Percentiles rank a stretch among this genome's conserved stretches.
Evolutionary conservation across 1,140 invertebrate genomes (phyloP).

Genomic region (Alviniconcha marisindica): DNA sequence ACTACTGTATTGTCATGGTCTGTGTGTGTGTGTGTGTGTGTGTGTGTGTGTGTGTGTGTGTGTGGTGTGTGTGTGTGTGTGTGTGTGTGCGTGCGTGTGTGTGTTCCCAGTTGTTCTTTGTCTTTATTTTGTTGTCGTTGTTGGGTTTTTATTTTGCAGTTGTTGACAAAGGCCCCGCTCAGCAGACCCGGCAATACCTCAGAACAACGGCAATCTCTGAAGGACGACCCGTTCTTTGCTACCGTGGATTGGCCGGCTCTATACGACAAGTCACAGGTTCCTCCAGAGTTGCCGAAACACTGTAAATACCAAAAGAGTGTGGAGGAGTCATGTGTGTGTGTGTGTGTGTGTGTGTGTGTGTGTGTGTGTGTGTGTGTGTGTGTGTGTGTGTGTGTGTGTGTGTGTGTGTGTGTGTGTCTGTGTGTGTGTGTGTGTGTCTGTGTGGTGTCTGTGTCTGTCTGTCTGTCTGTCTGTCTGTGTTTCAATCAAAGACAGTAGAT

Average conservation of each 20-base stretch:
- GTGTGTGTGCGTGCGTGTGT: neutral
- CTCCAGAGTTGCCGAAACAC: slow-evolving; percentile 5
- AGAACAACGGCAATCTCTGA: neutral
- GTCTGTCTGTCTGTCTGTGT: no score
- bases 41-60: neutral
- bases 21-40: neutral
- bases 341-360: no score
- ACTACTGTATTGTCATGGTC: no score
- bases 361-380: no score
- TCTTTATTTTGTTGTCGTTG: neutral
- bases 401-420: no score
- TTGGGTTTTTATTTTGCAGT: neutral
- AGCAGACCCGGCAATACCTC: neutral
- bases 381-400: no score
- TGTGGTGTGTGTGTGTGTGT: neutral
- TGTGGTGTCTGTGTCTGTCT: no score
- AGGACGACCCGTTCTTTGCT: slow-evolving; percentile 23
- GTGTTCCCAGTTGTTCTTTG: neutral
- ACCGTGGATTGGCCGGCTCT: slow-evolving; percentile 6
- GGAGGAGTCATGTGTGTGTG: no score
- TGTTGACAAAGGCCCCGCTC: neutral
- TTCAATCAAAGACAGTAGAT: no score
- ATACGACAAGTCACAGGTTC: neutral
- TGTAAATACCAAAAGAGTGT: no score
- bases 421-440: no score